A percentile compares a stretch with the other conserved stretches of the same genome.
These are phyloP conservation scores for Apamea crenata DNA, from an alignment of 2,888 invertebrate species.

Conservation along the genomic window DNA sequence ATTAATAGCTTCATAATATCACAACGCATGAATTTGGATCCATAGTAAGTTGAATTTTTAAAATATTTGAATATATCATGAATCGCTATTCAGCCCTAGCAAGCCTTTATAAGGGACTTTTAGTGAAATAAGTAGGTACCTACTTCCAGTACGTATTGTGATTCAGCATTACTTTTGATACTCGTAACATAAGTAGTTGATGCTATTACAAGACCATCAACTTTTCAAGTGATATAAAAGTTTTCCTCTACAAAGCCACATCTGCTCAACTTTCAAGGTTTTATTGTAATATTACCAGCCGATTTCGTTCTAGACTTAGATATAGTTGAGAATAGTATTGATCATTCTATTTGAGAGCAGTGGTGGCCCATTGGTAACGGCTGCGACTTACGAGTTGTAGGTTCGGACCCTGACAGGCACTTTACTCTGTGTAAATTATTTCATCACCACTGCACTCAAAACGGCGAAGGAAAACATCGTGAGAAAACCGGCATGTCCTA, in stretches of 20 bases:
- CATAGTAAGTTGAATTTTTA: not conserved
- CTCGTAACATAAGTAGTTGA: slow-evolving; percentile 3
- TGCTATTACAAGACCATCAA: slow-evolving; percentile 3
- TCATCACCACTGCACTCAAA: not conserved
- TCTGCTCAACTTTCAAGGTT: slow-evolving; percentile 9
- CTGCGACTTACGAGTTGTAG: not conserved
- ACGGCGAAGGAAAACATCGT: not conserved
- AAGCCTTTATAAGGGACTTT: not conserved
- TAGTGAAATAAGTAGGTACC: not conserved
- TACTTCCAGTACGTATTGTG: not conserved
- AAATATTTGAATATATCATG: not conserved
- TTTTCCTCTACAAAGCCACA: slow-evolving; percentile 15
- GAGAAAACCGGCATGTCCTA: not conserved
- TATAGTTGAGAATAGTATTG: not conserved
- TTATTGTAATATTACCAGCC: not conserved
- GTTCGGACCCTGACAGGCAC: not conserved
- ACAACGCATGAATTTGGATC: not conserved
- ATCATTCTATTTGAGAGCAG: not conserved
- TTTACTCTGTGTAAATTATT: not conserved
- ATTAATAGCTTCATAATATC: not conserved
- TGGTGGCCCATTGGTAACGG: not conserved
- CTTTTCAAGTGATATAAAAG: slow-evolving; percentile 19
- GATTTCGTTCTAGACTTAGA: not conserved
- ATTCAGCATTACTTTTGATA: slow-evolving; percentile 18
- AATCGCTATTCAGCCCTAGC: not conserved